Base-by-base conservation (phyloP, 2,113 vertebrate genomes). In the Ellobius talpinus region DNA sequence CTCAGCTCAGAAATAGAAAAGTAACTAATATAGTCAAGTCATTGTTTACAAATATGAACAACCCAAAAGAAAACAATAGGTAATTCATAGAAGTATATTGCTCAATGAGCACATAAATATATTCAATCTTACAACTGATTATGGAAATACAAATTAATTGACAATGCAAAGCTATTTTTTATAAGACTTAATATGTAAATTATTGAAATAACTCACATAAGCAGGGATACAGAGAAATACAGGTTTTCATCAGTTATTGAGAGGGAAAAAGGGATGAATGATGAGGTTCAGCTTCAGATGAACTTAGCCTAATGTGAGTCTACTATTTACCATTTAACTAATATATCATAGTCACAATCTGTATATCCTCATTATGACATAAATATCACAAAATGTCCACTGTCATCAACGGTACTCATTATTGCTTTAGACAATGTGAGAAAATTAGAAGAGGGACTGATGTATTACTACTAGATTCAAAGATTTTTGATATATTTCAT, bases 31-130 rank as follows among this genome's bases (percentile, higher is more conserved):
- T 23, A 86, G 17, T 73, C 39, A 92, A 52, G 29, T 74, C 19
- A n/a, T n/a, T 90, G 50, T 50, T 89, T 92, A 87, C 68, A 96
- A 87, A 61, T n/a, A 88, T 68, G 63, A 89, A 89, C 29, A 73
- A 84, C 17, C 33, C 55, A 50, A 79, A 89, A 94, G n/a, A 87
- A 90, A 90, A 82, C 23, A 61, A 61, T 76, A 77, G 31, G 26
- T 52, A 77, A 77, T 77, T 89, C 33, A 87, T 33, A 87, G 61
- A 94, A 70, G 14, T 21, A 82, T 13, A 55, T 17, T 50, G 33
- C 42, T 26, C 65, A 92, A 87, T 52, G 72, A 76, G 65, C 47
- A 94, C 4, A 74, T 52, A 55, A 88, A 66, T 63, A 74, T 24
- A 24, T 52, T 78, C 29, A 50, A n/a, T 63, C 24, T 84, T 95